Evolutionary conservation across 1,140 invertebrate species (phyloP), one percentile per base, ranked within the genome.

Genomic region (Neotoxoptera formosana): DNA sequence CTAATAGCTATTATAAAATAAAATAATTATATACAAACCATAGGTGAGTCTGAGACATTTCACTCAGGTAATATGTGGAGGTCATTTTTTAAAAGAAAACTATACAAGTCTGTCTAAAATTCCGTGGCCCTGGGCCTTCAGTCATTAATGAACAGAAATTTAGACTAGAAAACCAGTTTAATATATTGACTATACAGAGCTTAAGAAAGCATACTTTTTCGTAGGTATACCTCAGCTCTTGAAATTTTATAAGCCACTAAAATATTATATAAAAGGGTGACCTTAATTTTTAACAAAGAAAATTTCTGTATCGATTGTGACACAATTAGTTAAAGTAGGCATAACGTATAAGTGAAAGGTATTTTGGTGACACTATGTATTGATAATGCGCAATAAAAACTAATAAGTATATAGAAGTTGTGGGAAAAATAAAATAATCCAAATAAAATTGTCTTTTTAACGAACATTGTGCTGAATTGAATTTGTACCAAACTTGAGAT

Each of bases 71-170:
- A 7, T 23, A 45, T 14, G 48, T 53, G 48, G 87, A 34, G 87
- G 48, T 89, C n/a, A n/a, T 34, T 88, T 41, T 56, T 41, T 89
- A 89, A 89, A 89, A 89, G 87, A 89, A 89, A 41, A 89, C 48
- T 30, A 34, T n/a, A 25, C 21, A 41, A 14, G 51, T 89, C 11
- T 41, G 25, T 56, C 51, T 53, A 23, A 89, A 89, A 89, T 88
- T 89, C 48, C 88, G 34, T 56, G 8, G n/a, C 51, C 34, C 34
- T n/a, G 51, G 34, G 48, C 7, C 34, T 89, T 89, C 8, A 48
- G n/a, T 56, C 51, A 36, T 56, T 56, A 36, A 56, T 34, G 9
- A 41, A 11, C 48, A 7, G 51, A 53, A 23, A 89, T 89, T 89
- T n/a, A 89, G 34, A 53, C 9, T 30, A 51, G 4, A 51, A 7